Evolutionary conservation across 1,140 invertebrate genomes (phyloP).

Genomic region (Sminthurides bifidus): DNA sequence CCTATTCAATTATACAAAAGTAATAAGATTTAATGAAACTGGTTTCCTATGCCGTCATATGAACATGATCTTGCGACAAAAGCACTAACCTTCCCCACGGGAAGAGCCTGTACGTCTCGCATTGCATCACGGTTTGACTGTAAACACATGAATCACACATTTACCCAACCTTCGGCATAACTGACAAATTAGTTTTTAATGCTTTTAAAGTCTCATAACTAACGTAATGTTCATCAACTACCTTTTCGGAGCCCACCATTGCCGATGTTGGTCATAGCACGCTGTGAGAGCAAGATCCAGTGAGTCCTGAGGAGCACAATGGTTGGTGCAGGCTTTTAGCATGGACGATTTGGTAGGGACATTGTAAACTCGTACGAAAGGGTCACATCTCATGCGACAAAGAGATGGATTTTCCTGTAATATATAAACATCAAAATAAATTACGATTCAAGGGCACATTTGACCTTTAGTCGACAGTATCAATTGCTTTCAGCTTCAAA

Average conservation of each 20-base stretch:
- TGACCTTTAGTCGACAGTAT: too few species aligned
- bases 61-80: not conserved
- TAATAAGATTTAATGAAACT: not conserved
- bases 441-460: too few species aligned
- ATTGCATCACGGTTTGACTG: constrained; percentile 24
- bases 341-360: constrained; percentile 24
- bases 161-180: not conserved
- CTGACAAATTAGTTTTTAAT: not conserved
- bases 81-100: constrained; percentile 25
- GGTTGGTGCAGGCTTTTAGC: constrained; percentile 24
- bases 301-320: constrained; percentile 21
- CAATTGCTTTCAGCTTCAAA: too few species aligned
- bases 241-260: constrained; percentile 16
- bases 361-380: constrained; percentile 21
- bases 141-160: not conserved
- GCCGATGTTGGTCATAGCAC: constrained; percentile 30
- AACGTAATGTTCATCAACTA: too few species aligned
- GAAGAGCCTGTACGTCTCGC: constrained; percentile 27
- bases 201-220: too few species aligned
- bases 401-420: constrained; percentile 21
- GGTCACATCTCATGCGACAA: constrained; percentile 26
- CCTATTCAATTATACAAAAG: constrained; percentile 4
- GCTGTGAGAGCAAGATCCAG: constrained; percentile 23
- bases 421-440: too few species aligned
- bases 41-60: not conserved